phyloP scores from a whole-genome alignment of 2,797 vertebrate species.

The Propithecus deckenii region DNA sequence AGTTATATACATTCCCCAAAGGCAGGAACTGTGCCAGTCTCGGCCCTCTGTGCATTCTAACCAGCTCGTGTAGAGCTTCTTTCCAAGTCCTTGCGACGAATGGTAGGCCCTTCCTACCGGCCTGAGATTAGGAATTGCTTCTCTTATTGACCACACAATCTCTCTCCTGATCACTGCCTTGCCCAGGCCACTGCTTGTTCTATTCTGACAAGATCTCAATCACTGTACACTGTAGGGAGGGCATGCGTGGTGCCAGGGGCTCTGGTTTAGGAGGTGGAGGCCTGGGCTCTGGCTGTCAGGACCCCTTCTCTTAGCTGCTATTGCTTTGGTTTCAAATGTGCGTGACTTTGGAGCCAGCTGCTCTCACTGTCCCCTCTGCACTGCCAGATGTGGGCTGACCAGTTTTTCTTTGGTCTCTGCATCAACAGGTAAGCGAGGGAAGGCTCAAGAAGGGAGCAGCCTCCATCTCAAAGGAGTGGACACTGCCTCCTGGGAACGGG shows the following conservation, averaged over 20 bases:
- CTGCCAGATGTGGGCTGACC: background rate
- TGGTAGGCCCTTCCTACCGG: background rate
- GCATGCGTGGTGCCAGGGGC: background rate
- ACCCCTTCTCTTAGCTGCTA: rapidly evolving
- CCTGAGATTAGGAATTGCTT: background rate
- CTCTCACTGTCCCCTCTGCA: background rate
- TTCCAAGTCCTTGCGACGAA: background rate
- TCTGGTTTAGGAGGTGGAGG: background rate
- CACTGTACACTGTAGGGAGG: background rate
- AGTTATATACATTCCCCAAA: background rate
- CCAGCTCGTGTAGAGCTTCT: rapidly evolving
- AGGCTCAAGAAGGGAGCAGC: background rate
- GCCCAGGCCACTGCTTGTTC: background rate
- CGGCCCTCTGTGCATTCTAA: background rate
- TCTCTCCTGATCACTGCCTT: background rate
- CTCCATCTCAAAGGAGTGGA: background rate
- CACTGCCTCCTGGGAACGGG: background rate
- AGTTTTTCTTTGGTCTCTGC: background rate
- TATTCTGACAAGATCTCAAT: background rate
- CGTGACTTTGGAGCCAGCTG: background rate
- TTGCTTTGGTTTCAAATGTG: background rate
- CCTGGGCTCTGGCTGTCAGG: no score
- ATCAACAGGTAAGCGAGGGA: background rate
- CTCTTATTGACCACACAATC: background rate
- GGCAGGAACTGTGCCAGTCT: rapidly evolving